Conservation (phyloP, 2,113 vertebrate species). For the Thermophis baileyi region DNA sequence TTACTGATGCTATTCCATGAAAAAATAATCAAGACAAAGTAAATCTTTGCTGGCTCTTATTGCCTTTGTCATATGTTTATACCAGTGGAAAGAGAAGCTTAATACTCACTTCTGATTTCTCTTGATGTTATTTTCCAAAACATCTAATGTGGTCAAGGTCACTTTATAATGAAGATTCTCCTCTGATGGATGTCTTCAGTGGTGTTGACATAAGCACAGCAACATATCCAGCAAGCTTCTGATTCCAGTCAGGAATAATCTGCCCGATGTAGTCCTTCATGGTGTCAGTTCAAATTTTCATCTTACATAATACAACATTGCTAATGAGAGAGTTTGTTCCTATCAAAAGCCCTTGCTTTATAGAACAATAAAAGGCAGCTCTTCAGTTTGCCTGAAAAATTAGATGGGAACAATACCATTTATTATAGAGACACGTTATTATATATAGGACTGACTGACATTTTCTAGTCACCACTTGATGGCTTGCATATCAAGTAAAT, state of each 20-base stretch:
- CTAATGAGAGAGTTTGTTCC: neutral
- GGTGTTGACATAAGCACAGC: conserved; percentile 16
- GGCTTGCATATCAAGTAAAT: neutral
- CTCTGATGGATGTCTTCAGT: conserved; percentile 28
- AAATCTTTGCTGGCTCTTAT: neutral
- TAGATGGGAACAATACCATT: neutral
- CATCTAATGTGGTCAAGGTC: conserved; percentile 42
- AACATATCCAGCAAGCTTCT: conserved; percentile 10
- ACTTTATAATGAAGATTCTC: conserved; percentile 44
- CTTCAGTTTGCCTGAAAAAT: neutral
- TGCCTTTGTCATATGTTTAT: neutral
- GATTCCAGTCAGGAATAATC: conserved; percentile 23
- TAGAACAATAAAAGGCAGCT: neutral
- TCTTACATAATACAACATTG: neutral
- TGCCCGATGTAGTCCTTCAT: neutral
- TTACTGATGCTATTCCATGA: neutral
- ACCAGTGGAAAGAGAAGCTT: neutral
- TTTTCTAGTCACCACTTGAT: neutral
- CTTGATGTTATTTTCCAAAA: conserved; percentile 50
- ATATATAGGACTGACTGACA: neutral
- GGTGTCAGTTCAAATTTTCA: neutral
- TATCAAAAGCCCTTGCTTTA: neutral
- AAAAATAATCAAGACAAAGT: neutral
- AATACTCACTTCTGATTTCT: conserved; percentile 2
- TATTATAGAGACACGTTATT: neutral